Evolutionary conservation across 2,888 invertebrate species (phyloP).

Genomic region (Drosophila atripex): DNA sequence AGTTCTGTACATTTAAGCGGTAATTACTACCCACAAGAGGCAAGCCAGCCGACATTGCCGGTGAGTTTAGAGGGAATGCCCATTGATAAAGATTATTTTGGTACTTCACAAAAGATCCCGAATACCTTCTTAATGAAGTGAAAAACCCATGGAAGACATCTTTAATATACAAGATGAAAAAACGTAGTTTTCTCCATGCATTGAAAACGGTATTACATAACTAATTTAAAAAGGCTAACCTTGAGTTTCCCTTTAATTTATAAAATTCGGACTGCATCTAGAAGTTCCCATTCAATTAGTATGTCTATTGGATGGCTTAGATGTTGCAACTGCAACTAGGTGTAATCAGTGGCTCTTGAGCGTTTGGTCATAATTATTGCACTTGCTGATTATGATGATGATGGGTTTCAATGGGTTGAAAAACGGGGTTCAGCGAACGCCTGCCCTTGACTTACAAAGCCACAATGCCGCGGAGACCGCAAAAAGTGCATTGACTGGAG

Average conservation of each 20-base stretch:
- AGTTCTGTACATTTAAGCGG: neutral
- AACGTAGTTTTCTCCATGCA: too few relatives aligned
- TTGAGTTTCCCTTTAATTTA: neutral
- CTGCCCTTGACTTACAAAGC: conserved; percentile 70
- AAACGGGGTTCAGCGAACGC: conserved; percentile 41
- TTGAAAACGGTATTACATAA: too few relatives aligned
- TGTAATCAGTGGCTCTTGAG: conserved; percentile 26
- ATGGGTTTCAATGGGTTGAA: conserved; percentile 14
- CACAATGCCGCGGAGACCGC: conserved; percentile 60
- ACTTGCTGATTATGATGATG: conserved; percentile 18
- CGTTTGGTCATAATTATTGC: conserved; percentile 30
- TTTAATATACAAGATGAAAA: too few relatives aligned
- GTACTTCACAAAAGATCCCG: neutral
- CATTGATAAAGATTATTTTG: neutral
- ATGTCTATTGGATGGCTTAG: conserved; percentile 4
- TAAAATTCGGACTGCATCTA: neutral
- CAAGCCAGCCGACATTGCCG: neutral
- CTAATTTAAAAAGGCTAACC: neutral
- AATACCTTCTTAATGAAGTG: neutral
- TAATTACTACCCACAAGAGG: neutral
- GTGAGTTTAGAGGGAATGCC: neutral
- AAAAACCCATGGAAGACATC: neutral
- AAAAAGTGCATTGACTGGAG: conserved; percentile 43
- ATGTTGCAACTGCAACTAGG: conserved; percentile 7
- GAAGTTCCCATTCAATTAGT: conserved; percentile 1